A percentile compares a stretch with the other conserved stretches of the same genome.
phyloP scores from a whole-genome alignment of 2,113 vertebrate genomes.

The Mormyrus iriodes region DNA sequence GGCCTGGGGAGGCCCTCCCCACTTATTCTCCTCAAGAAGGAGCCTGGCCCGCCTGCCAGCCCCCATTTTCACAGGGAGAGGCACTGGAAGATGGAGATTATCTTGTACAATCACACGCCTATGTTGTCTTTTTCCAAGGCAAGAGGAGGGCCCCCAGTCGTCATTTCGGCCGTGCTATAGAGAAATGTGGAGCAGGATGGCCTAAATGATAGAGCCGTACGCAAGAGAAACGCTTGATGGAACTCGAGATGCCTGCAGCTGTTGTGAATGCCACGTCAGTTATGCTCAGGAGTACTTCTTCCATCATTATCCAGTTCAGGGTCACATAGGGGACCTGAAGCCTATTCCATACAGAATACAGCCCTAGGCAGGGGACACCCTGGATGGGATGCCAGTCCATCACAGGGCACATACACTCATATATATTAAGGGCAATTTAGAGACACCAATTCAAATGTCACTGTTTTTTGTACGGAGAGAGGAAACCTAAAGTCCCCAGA shows the following conservation, averaged over 20 bases:
- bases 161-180: not conserved
- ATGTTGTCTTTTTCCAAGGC: not conserved
- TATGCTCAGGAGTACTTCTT: not conserved
- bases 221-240: not conserved
- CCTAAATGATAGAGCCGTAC: not conserved
- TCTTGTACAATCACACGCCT: not conserved
- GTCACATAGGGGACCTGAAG: not conserved
- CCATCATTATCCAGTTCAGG: not conserved
- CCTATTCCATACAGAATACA: not conserved
- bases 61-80: not conserved
- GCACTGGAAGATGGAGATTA: not conserved
- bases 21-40: not conserved
- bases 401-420: not conserved
- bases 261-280: not conserved
- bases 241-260: not conserved
- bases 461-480: not conserved
- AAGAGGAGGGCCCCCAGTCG: not conserved
- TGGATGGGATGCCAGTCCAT: not conserved
- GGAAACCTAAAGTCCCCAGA: not conserved
- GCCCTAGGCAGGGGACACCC: not conserved
- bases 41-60: no score
- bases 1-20: not conserved
- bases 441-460: not conserved
- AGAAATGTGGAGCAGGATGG: not conserved
- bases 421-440: not conserved